Conservation (phyloP, 2,113 vertebrate species). For the Crypturellus undulatus region DNA sequence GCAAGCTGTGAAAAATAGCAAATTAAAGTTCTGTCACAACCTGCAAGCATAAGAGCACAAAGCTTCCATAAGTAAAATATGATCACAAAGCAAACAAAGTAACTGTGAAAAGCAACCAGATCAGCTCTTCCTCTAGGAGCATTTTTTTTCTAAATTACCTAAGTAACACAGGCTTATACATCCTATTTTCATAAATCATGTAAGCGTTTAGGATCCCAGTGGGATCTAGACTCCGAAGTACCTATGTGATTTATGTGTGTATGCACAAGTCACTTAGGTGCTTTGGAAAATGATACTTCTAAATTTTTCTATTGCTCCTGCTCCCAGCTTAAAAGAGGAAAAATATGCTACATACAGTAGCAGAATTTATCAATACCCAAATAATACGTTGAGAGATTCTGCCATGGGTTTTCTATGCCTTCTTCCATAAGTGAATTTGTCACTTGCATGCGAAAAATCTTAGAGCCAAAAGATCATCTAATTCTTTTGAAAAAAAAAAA, state of each 20-base stretch:
- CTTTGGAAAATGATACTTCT: neutral
- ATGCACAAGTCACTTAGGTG: conserved; percentile 2
- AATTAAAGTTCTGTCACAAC: conserved; percentile 63
- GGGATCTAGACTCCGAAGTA: conserved; percentile 30
- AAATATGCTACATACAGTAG: neutral
- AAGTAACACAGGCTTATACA: neutral
- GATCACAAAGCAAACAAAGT: conserved; percentile 45
- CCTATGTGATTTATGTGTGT: neutral
- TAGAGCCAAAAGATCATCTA: neutral
- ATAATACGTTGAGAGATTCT: neutral
- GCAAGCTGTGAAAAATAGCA: conserved; percentile 60
- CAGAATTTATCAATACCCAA: neutral
- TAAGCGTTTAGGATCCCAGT: conserved; percentile 25
- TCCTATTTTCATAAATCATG: conserved; percentile 65
- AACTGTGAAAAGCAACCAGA: conserved; percentile 25
- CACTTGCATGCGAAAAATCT: neutral
- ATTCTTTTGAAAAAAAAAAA: neutral
- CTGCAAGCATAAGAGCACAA: conserved; percentile 33
- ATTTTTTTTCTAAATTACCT: conserved; percentile 37
- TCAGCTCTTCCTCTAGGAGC: neutral
- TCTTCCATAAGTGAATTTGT: neutral
- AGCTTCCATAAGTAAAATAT: conserved; percentile 51
- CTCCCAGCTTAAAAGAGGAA: neutral
- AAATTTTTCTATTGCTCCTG: neutral
- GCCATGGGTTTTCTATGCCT: neutral